Evolutionary conservation across 2,888 invertebrate species (phyloP), one percentile per base, ranked within the genome.

Genomic region (Chydorus sphaericus): DNA sequence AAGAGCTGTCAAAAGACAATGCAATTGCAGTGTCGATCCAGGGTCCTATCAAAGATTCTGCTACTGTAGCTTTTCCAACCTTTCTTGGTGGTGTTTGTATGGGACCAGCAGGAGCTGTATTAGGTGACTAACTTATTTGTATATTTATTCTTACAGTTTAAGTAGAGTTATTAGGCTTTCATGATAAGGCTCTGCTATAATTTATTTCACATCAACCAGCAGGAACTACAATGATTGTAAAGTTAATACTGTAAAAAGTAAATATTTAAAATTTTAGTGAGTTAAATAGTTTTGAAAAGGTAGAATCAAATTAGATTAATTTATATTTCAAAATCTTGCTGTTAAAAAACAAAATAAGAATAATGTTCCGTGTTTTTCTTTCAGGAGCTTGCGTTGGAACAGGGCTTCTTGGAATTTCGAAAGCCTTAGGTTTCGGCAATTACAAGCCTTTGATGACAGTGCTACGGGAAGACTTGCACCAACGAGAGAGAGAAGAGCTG

Each of bases 381-480:
- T 5, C 8, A 44, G 44, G 44, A 44, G 44, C 44, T 26, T 3
- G 11, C 14, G 26, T n/a, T 8, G 44, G 44, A 16, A 44, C 44
- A 44, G 44, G 44, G 28, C 23, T 44, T n/a, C 44, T 44, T 18
- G 44, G 44, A 6, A 23, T 44, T 26, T 44, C 44, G 28, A 23
- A 44, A 6, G 44, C 44, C 14, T 7, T 44, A n/a, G 44, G 44
- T 16, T 44, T 14, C 28, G 44, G 44, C 11, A 26, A 44, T 44
- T 44, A 44, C 44, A 44, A 44, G n/a, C 44, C 44, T 44, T n/a
- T 44, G 5, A 44, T 44, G 44, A 44, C 44, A 14, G 44, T 16
- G 23, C 28, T 44, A 44, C 23, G 7, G 8, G 44, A 44, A 20
- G 44, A 44, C 5, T 44, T 44, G 11, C 14, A 23, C 1, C 26